These are phyloP conservation scores for Drosophila busckii DNA, from an alignment of 1,140 invertebrate species.

Conservation along the genomic window DNA sequence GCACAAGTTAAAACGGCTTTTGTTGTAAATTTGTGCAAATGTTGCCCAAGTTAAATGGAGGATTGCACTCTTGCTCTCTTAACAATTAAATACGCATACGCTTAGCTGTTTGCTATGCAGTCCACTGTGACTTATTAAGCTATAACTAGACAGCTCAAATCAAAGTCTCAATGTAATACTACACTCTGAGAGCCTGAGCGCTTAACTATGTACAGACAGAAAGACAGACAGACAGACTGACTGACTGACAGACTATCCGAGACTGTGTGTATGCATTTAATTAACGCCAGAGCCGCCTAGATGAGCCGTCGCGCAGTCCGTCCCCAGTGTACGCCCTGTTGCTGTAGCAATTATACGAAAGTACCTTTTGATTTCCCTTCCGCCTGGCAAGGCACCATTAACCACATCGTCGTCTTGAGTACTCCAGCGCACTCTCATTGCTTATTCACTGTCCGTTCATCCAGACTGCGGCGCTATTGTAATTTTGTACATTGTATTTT, in stretches of 20 bases:
- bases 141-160: slow-evolving; percentile 34
- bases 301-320: not conserved
- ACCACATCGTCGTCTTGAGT: slow-evolving; percentile 37
- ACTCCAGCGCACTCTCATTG: slow-evolving; percentile 19
- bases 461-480: slow-evolving; percentile 19
- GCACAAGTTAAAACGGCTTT: slow-evolving; percentile 40
- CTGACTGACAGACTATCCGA: no score
- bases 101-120: not conserved
- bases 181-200: no score
- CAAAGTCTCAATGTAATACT: slow-evolving; percentile 24
- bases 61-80: not conserved
- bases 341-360: slow-evolving; percentile 43
- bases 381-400: slow-evolving; percentile 39
- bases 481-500: slow-evolving; percentile 36
- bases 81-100: slow-evolving; percentile 35
- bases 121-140: slow-evolving; percentile 22
- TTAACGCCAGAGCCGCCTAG: slow-evolving; percentile 34
- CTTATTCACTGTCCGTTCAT: slow-evolving; percentile 35
- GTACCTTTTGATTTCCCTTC: slow-evolving; percentile 51
- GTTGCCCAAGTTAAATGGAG: slow-evolving; percentile 25
- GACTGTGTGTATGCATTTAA: slow-evolving; percentile 45
- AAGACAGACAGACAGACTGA: no score
- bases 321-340: slow-evolving; percentile 11
- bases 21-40: slow-evolving; percentile 47
- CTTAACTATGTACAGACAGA: no score